Evolutionary conservation across 2,113 vertebrate genomes (phyloP).

Genomic region (Dissostichus mawsoni): DNA sequence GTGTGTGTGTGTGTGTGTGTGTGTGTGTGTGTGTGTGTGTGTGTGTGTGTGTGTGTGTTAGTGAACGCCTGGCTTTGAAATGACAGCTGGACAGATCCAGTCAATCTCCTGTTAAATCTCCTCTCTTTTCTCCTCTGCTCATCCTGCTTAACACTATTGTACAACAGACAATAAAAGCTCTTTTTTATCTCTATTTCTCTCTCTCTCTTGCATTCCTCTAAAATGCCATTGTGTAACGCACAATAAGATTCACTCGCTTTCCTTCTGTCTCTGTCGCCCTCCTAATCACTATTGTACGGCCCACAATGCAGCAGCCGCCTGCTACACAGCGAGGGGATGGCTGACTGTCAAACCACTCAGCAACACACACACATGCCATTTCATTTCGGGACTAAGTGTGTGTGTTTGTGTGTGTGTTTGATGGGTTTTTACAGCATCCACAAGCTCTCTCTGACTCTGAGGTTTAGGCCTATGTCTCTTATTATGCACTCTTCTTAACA

Average conservation of each 20-base stretch:
- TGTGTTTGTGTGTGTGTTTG: constrained; percentile 23
- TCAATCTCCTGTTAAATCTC: constrained; percentile 61
- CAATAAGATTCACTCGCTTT: constrained; percentile 72
- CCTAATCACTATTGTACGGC: constrained; percentile 73
- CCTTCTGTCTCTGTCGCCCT: constrained; percentile 65
- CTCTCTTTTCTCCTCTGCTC: constrained; percentile 34
- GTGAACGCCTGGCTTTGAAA: constrained; percentile 27
- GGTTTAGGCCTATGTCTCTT: constrained; percentile 27
- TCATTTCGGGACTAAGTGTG: neutral
- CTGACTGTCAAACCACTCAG: constrained; percentile 56
- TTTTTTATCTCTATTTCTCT: constrained; percentile 50
- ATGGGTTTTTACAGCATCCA: constrained; percentile 12
- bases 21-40: neutral
- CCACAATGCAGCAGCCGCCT: constrained; percentile 72
- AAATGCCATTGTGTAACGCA: constrained; percentile 64
- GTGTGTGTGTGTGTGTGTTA: neutral
- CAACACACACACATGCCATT: constrained; percentile 20
- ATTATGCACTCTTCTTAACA: constrained; percentile 21
- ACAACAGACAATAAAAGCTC: constrained; percentile 50
- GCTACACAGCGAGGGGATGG: constrained; percentile 53
- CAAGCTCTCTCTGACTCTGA: constrained; percentile 37
- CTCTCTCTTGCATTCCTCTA: constrained; percentile 46
- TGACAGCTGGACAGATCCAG: constrained; percentile 39
- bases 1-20: neutral
- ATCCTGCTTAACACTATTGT: constrained; percentile 44